These are phyloP conservation scores for Drosophila anceps DNA, from an alignment of 2,888 invertebrate species.

Conservation along the genomic window DNA sequence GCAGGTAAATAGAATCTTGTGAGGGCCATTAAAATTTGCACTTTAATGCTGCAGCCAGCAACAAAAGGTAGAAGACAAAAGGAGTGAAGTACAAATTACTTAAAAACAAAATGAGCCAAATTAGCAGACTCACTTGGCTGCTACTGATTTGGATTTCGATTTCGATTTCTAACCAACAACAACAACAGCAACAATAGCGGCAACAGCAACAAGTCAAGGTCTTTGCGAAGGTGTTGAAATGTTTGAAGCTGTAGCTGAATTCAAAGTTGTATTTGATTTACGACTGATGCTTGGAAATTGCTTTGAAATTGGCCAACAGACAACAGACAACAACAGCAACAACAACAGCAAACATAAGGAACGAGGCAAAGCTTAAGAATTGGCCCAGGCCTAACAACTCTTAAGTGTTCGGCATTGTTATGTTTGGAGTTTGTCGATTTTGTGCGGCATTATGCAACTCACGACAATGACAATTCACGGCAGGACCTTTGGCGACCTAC, in stretches of 20 bases:
- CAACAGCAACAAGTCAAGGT: slow-evolving; percentile 66
- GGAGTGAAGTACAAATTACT: slow-evolving; percentile 75
- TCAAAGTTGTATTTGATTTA: slow-evolving; percentile 72
- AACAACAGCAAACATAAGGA: slow-evolving; percentile 46
- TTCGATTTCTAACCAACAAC: slow-evolving; percentile 70
- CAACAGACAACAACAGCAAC: neutral
- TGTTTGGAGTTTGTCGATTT: slow-evolving; percentile 63
- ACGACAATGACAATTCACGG: slow-evolving; percentile 81
- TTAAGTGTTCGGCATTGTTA: slow-evolving; percentile 22
- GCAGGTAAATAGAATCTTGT: slow-evolving; percentile 67
- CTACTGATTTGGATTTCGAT: slow-evolving; percentile 73
- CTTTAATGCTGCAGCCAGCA: slow-evolving; percentile 65
- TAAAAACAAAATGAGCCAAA: slow-evolving; percentile 79
- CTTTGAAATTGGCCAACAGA: slow-evolving; percentile 73
- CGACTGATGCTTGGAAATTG: slow-evolving; percentile 77
- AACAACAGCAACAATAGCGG: slow-evolving; percentile 33
- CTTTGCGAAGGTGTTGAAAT: slow-evolving; percentile 80
- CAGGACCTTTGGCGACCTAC: slow-evolving; percentile 81
- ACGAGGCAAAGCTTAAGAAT: slow-evolving; percentile 66
- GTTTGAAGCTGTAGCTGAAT: slow-evolving; percentile 48
- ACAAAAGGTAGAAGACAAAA: slow-evolving; percentile 42
- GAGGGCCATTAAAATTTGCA: slow-evolving; percentile 77
- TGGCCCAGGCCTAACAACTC: slow-evolving; percentile 59
- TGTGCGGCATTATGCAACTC: slow-evolving; percentile 81
- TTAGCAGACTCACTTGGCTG: slow-evolving; percentile 76